A percentile compares a stretch with the other conserved stretches of the same genome.
Conservation (phyloP, 2,113 vertebrate species). For the Oenanthe melanoleuca region DNA sequence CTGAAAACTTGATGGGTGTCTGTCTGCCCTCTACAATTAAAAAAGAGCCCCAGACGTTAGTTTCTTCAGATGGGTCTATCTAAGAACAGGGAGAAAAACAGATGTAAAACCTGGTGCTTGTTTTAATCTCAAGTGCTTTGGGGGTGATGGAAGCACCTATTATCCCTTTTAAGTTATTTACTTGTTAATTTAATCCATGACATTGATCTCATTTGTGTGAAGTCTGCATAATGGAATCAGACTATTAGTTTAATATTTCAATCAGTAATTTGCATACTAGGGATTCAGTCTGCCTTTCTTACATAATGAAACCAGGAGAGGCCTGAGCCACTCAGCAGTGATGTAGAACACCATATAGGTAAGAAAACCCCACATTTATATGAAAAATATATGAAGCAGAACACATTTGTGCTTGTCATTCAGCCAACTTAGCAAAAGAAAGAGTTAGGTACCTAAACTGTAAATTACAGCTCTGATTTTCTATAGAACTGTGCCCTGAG, state of each 20-base stretch:
- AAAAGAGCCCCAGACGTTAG: neutral
- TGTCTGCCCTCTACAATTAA: neutral
- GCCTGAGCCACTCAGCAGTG: neutral
- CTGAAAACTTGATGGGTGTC: neutral
- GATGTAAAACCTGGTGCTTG: neutral
- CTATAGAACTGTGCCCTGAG: neutral
- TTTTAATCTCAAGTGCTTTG: neutral
- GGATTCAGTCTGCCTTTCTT: neutral
- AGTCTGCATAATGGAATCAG: conserved; percentile 21
- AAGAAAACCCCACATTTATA: neutral
- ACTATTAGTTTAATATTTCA: conserved; percentile 35
- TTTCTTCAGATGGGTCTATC: neutral
- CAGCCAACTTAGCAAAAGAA: neutral
- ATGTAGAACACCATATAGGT: neutral
- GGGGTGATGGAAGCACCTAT: neutral
- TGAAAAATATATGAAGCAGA: neutral
- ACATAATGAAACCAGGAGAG: neutral
- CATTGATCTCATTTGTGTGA: conserved; percentile 29
- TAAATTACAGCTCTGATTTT: neutral
- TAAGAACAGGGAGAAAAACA: neutral
- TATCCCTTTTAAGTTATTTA: conserved; percentile 44
- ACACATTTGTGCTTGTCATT: neutral
- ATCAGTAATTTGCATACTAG: neutral
- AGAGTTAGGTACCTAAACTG: neutral
- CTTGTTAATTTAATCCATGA: conserved; percentile 24